Evolutionary conservation across 1,140 invertebrate species (phyloP).

Genomic region (Philopotamus ludificatus): DNA sequence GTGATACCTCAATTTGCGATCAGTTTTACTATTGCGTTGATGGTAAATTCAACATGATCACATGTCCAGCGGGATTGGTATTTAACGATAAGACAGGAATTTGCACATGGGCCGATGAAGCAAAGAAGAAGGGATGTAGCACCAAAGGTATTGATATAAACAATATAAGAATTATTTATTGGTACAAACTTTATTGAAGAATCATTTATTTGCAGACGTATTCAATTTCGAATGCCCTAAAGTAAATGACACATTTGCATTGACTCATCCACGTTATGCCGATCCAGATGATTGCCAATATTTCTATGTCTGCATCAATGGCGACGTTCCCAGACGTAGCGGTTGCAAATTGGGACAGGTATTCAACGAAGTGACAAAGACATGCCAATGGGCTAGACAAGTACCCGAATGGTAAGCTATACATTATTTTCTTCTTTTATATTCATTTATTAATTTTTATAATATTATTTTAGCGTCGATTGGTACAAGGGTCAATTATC

Average conservation of each 20-base stretch:
- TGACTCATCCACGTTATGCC: constrained; percentile 81
- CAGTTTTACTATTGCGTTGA: constrained; percentile 91
- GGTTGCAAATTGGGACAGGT: constrained; percentile 89
- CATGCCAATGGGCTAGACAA: constrained; percentile 85
- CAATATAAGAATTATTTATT: too few relatives aligned
- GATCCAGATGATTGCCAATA: constrained; percentile 89
- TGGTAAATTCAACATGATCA: constrained; percentile 85
- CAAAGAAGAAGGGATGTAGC: constrained; percentile 80
- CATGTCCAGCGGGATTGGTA: constrained; percentile 82
- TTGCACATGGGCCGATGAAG: constrained; percentile 89
- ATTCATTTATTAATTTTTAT: constrained; percentile 4
- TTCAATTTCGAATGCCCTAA: constrained; percentile 81
- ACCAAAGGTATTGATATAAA: constrained; percentile 66
- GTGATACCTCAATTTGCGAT: constrained; percentile 75
- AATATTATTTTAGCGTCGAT: constrained; percentile 65
- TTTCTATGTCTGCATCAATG: constrained; percentile 90
- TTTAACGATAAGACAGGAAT: constrained; percentile 87
- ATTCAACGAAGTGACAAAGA: constrained; percentile 79
- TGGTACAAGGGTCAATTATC: constrained; percentile 84
- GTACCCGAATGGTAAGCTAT: constrained; percentile 84
- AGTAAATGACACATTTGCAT: constrained; percentile 68
- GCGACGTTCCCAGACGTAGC: constrained; percentile 74
- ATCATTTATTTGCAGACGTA: constrained; percentile 61
- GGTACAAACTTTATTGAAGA: too few relatives aligned
- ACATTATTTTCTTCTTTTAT: constrained; percentile 1